A percentile compares a stretch with the other conserved stretches of the same genome.
phyloP scores from a whole-genome alignment of 30 jellyfish, hydroid and myxozoan genomes.

The Sanderia malayensis region DNA sequence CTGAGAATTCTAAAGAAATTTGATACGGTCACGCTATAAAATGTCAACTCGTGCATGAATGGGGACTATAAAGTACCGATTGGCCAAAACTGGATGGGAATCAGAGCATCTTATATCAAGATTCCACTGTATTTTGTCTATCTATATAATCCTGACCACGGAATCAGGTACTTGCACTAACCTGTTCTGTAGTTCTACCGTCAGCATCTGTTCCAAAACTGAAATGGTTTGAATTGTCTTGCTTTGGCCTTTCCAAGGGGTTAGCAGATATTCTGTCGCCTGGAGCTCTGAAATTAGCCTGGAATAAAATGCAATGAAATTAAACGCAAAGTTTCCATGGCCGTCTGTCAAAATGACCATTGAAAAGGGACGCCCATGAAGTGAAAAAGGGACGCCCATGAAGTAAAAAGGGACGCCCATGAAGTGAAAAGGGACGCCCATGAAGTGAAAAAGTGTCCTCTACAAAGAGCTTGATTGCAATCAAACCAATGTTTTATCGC shows the following conservation, averaged over 20 bases:
- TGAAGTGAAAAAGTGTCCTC: background rate
- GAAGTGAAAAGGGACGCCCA: background rate
- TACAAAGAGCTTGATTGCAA: background rate
- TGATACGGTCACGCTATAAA: background rate
- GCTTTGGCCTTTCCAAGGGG: background rate
- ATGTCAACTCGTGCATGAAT: background rate
- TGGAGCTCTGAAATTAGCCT: no score
- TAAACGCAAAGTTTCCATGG: no score
- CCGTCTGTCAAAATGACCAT: no score
- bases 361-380: background rate
- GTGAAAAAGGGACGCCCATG: background rate
- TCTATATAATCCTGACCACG: background rate
- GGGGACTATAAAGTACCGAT: background rate
- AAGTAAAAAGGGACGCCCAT: background rate
- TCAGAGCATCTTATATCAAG: background rate
- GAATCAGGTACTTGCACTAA: background rate
- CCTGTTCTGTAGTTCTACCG: constrained; percentile 12
- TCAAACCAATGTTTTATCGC: no score
- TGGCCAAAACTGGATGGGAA: background rate
- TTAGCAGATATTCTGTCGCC: background rate
- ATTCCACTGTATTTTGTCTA: background rate
- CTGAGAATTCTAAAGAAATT: constrained; percentile 2
- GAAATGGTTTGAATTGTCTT: constrained; percentile 16
- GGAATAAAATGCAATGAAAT: no score
- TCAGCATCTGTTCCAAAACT: background rate